Conservation (phyloP, 1,140 invertebrate genomes). For the Tachypleus tridentatus region DNA sequence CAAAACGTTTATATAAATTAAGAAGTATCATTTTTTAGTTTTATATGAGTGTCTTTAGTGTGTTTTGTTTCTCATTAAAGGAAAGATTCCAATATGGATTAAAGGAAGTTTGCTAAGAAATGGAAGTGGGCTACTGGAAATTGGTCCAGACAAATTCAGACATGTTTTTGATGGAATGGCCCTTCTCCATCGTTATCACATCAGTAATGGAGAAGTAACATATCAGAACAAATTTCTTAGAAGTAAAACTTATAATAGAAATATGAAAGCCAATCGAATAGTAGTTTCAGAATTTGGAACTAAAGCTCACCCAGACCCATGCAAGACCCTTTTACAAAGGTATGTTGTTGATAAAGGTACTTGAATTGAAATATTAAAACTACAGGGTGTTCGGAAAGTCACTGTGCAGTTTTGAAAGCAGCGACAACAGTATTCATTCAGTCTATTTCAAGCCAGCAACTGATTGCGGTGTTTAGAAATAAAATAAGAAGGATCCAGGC, state of each 20-base stretch:
- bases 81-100: slow-evolving; percentile 35
- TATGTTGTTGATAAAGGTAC: slow-evolving; percentile 13
- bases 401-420: too few species aligned
- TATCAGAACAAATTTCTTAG: slow-evolving; percentile 35
- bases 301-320: slow-evolving; percentile 42
- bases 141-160: slow-evolving; percentile 34
- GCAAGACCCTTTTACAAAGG: slow-evolving; percentile 33
- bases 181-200: slow-evolving; percentile 35
- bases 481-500: too few species aligned
- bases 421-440: too few species aligned
- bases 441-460: too few species aligned
- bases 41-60: too few species aligned
- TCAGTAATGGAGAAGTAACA: slow-evolving; percentile 27
- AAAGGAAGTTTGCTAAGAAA: slow-evolving; percentile 36
- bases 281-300: slow-evolving; percentile 68
- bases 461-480: too few species aligned
- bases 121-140: slow-evolving; percentile 34
- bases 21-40: too few species aligned
- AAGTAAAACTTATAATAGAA: slow-evolving; percentile 33
- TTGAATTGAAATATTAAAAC: too few species aligned
- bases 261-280: slow-evolving; percentile 39
- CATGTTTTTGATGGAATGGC: slow-evolving; percentile 42
- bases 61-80: slow-evolving; percentile 18
- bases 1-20: too few species aligned
- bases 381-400: too few species aligned